These are phyloP conservation scores for Psephotus haematonotus DNA, from an alignment of 2,113 vertebrate species.

Conservation along the genomic window DNA sequence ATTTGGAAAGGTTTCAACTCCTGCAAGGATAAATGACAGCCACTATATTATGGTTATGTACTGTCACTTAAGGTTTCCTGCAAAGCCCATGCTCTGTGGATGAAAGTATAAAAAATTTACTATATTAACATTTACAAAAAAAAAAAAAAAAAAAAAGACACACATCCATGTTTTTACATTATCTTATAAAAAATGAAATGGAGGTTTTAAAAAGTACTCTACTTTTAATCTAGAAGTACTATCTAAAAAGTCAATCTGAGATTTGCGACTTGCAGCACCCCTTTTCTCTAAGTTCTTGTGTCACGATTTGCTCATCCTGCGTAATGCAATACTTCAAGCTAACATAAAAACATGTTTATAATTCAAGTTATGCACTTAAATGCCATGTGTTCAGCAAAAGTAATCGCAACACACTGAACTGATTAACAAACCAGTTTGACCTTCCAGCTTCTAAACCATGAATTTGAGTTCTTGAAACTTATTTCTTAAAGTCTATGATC, in stretches of 20 bases:
- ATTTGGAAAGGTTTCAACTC: background rate
- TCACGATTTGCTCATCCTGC: background rate
- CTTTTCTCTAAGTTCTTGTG: background rate
- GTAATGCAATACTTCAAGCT: background rate
- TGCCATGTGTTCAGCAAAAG: background rate
- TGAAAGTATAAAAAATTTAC: background rate
- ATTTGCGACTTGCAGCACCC: background rate
- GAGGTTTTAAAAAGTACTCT: background rate
- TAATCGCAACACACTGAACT: background rate
- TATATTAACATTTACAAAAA: background rate
- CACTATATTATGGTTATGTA: background rate
- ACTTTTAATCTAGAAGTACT: background rate
- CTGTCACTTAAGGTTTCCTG: background rate
- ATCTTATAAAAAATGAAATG: background rate
- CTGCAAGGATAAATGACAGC: background rate
- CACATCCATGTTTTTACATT: background rate
- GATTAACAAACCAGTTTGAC: background rate
- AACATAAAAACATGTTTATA: fast-evolving
- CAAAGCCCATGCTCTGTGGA: background rate
- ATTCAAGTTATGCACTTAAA: background rate
- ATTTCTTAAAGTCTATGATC: background rate
- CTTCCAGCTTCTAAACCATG: background rate
- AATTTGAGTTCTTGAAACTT: background rate
- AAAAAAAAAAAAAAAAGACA: background rate
- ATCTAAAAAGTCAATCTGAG: background rate